Conservation (phyloP, 1,140 invertebrate species). For the Rhagoletis zephyria region DNA sequence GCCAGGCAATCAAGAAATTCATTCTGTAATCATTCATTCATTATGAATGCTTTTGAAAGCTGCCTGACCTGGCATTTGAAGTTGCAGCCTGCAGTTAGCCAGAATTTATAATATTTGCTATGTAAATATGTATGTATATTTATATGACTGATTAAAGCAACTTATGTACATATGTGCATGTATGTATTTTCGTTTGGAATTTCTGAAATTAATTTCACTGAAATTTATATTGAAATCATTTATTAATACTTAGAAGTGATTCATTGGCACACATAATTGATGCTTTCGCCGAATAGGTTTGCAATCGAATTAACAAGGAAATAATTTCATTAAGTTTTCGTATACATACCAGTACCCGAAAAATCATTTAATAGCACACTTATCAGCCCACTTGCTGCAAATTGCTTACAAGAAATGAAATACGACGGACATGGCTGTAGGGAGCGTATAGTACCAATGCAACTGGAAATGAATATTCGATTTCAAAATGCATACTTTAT, state of each 20-base stretch:
- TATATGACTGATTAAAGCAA: not conserved
- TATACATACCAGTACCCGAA: too few species aligned
- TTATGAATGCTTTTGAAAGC: slow-evolving; percentile 34
- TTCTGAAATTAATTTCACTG: not conserved
- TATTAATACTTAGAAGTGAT: not conserved
- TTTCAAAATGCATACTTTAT: too few species aligned
- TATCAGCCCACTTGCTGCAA: too few species aligned
- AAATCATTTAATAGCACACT: too few species aligned
- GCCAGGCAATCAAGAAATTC: slow-evolving; percentile 11
- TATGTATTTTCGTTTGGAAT: not conserved
- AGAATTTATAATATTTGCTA: slow-evolving; percentile 9
- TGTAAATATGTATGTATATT: not conserved
- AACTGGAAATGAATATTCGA: too few species aligned
- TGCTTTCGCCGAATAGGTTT: too few species aligned
- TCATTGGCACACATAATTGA: not conserved
- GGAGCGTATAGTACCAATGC: too few species aligned
- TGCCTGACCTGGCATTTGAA: not conserved
- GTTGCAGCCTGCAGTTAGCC: not conserved
- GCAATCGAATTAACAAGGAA: too few species aligned
- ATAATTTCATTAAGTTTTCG: too few species aligned
- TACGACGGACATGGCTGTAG: too few species aligned
- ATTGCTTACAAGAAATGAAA: too few species aligned
- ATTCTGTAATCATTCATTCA: slow-evolving; percentile 20
- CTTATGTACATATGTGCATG: not conserved
- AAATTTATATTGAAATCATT: not conserved